Base-by-base conservation (phyloP, 2,888 invertebrate genomes). In the Scaptomyza polygonia region DNA sequence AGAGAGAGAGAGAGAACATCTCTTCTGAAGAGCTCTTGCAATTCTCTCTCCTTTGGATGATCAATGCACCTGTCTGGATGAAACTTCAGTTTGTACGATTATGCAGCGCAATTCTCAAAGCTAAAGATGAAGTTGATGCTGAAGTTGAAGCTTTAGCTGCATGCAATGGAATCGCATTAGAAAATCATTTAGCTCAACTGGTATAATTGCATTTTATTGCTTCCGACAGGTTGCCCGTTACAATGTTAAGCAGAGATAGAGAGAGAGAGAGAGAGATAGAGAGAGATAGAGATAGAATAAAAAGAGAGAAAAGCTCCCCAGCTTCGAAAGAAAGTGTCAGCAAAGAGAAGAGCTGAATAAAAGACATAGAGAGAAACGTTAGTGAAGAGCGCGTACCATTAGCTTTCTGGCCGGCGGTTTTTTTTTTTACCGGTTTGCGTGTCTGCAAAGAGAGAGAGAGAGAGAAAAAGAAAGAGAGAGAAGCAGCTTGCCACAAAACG, bases 391-490 rank as follows among this genome's bases (percentile, higher is more conserved):
- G 64, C 53, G 57, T 67, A 40, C 67, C 69, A 77, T 79, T 86
- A 86, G 80, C 65, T 83, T 72, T 72, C 64, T 59, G 71, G 53
- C 48, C 58, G 64, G 53, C 68, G 68, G 68, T 77, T 67, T 82
- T 80, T 67, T 82, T 80, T 67, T 82, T 83, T 82, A 86, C 81
- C 81, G 81, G 81, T 82, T 82, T 82, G 80, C 69, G 61, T 74
- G 70, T 47, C 72, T 47, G 40, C 51, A 52, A 54, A 61, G 65
- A 67, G 68, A 61, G 59, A 40, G 16, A 39, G n/a, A 34, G 5
- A n/a, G 14, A 36, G 7, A 36, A 14, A 32, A 12, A 12, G 30
- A 32, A 12, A 12, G 30, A 32, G 30, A 9, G 30, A 32, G 36
- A 36, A 36, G 36, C 14, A 36, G 16, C 39, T 39, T 43, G 32